Evolutionary conservation across 2,113 vertebrate genomes (phyloP), one percentile per base, ranked within the genome.

Genomic region (Xerus inauris): DNA sequence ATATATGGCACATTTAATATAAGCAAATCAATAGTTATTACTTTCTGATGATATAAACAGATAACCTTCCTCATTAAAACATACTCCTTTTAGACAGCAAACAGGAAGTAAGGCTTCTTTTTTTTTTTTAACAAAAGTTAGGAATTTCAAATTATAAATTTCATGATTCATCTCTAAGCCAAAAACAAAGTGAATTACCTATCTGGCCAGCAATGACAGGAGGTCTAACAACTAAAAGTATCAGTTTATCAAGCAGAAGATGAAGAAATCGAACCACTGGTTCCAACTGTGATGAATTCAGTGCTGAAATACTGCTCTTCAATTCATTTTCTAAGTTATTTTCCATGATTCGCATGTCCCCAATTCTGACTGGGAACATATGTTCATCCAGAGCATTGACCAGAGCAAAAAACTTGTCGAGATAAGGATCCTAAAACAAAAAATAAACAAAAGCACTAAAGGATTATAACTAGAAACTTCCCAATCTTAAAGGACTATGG

Each of bases 291-390:
- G 99, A 99, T 47, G 99, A 99, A 98, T 98, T 99, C 89, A 99
- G 94, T 9, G 99, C 99, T 28, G 99, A 99, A 96, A 99, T 99
- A 98, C 99, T 99, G 98, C 99, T 99, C 98, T 99, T 99, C 92
- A 99, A 98, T 98, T 99, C 99, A 1, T 99, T 99, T 98, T 99
- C 99, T 97, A 99, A 98, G 97, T 99, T 99, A 98, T 99, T 99
- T 97, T 99, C 99, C 99, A 99, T 99, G 98, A 99, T 99, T 92
- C 99, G 98, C 99, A 99, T 99, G 98, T 99, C 99, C 96, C 99
- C 99, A 97, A 99, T 99, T 95, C 99, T 98, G 80, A 99, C 99
- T 3, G 99, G 99, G 98, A 99, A 99, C 99, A 99, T 99, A 98
- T 99, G 99, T 98, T 99, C 99, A 85, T 99, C 99, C 98, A 99